Evolutionary conservation across 2,888 invertebrate genomes (phyloP).

Genomic region (Lasioglossum villosulum): DNA sequence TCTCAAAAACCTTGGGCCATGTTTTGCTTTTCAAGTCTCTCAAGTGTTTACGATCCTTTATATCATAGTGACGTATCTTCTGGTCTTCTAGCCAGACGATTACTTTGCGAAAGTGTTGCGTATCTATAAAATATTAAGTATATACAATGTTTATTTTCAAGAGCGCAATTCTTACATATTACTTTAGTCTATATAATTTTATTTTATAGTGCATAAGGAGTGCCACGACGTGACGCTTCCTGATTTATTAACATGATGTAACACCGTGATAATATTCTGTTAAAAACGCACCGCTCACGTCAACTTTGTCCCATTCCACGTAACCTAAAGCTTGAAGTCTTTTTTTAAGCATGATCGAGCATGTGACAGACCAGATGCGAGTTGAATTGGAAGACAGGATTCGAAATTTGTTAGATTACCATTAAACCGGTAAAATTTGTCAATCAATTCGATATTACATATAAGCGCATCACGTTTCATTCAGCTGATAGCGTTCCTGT

Average conservation of each 20-base stretch:
- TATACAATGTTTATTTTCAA: neutral
- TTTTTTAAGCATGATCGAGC: conserved; percentile 89
- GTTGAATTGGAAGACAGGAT: neutral
- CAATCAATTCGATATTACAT: neutral
- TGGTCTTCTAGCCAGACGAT: conserved; percentile 97
- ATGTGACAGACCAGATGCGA: neutral
- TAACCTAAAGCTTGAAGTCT: conserved; percentile 92
- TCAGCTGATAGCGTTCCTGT: neutral
- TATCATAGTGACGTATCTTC: conserved; percentile 94
- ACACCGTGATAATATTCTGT: neutral
- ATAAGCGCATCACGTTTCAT: neutral
- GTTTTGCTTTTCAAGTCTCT: conserved; percentile 88
- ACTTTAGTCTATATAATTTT: neutral
- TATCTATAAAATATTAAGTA: conserved; percentile 86
- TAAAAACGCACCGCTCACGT: conserved; percentile 86
- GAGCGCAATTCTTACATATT: neutral
- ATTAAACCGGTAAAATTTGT: neutral
- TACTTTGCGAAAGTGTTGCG: conserved; percentile 91
- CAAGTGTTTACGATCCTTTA: conserved; percentile 92
- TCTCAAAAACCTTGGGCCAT: conserved; percentile 90
- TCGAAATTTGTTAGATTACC: neutral
- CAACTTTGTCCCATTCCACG: conserved; percentile 89
- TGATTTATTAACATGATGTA: neutral
- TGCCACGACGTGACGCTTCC: neutral
- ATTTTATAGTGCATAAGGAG: neutral